Base-by-base conservation (phyloP, 2,113 vertebrate genomes). In the Rhagologus leucostigma region DNA sequence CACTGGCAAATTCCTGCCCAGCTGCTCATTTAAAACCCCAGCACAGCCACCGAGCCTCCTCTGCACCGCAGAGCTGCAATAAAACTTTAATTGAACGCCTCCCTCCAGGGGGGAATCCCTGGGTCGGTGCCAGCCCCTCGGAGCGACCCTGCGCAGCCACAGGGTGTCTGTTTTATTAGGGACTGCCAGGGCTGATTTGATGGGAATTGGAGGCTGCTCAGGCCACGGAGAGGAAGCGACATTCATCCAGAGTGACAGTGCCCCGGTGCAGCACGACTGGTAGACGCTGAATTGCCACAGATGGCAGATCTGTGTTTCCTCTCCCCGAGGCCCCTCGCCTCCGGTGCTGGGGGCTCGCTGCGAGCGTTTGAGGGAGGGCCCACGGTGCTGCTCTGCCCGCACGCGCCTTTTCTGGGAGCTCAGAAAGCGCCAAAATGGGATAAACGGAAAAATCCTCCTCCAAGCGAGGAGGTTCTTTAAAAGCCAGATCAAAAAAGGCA, bases 211-310 rank as follows among this genome's bases (percentile, higher is more conserved):
- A 53, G 75, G 32, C 27, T 18, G 81, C 63, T 57, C 19, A 12
- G 47, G 39, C 73, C 71, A 30, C 3, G 1, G 68, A 29, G 8
- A 41, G 86, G 76, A 57, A 50, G 32, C 55, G 26, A 74, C 1
- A 2, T 24, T 95, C 42, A 91, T 74, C 70, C 49, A 9, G 60
- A 85, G 81, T 32, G 93, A 82, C 77, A 64, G 91, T 59, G 47
- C 44, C 52, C 52, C 10, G 6, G 74, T 67, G 20, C 70, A 77
- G 32, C 17, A 21, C 7, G 92, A 30, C 87, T 93, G 95, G 90
- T 83, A 56, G 79, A 92, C 35, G 87, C 50, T 90, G 80, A 77
- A 94, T 90, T 67, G 79, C 79, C 91, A 91, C 96, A 74, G 70
- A 94, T 88, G 89, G 94, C 41, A 67, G 82, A 56, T 91, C 64